A percentile compares a stretch with the other conserved stretches of the same genome.
These are phyloP conservation scores for Crax fasciolata DNA, from an alignment of 2,797 vertebrate genomes.

Conservation along the genomic window DNA sequence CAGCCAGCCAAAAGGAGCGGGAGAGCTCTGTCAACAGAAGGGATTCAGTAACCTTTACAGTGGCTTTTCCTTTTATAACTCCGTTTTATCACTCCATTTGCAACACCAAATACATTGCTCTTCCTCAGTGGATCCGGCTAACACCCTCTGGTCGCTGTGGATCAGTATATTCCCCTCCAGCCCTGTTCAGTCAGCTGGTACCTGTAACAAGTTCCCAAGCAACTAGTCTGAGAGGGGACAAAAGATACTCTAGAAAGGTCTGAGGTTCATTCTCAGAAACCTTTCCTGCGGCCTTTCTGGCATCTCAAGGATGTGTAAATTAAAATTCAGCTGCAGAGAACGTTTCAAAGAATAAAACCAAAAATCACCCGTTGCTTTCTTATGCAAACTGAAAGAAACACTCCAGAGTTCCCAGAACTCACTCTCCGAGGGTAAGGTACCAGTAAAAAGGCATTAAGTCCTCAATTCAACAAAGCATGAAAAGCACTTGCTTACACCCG, in stretches of 20 bases:
- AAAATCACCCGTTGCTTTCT: constrained; percentile 15
- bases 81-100: constrained; percentile 34
- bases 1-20: too few species aligned
- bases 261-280: not conserved
- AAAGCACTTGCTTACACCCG: constrained; percentile 54
- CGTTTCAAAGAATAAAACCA: not conserved
- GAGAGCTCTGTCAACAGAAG: not conserved
- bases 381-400: constrained; percentile 5
- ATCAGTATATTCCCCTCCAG: constrained; percentile 15
- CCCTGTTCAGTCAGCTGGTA: constrained; percentile 36
- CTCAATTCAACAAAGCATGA: constrained; percentile 58
- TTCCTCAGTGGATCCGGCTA: constrained; percentile 23
- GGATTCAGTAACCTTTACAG: not conserved
- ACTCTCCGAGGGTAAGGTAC: not conserved
- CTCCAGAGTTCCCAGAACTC: not conserved
- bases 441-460: constrained; percentile 48
- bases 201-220: not conserved
- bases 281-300: not conserved
- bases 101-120: constrained; percentile 21
- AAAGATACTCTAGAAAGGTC: not conserved
- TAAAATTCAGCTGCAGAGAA: constrained; percentile 34
- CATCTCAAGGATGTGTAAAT: not conserved
- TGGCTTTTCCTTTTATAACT: not conserved
- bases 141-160: not conserved
- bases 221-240: constrained; percentile 3